These are phyloP conservation scores for Sesia apiformis DNA, from an alignment of 2,888 invertebrate genomes.

Conservation along the genomic window DNA sequence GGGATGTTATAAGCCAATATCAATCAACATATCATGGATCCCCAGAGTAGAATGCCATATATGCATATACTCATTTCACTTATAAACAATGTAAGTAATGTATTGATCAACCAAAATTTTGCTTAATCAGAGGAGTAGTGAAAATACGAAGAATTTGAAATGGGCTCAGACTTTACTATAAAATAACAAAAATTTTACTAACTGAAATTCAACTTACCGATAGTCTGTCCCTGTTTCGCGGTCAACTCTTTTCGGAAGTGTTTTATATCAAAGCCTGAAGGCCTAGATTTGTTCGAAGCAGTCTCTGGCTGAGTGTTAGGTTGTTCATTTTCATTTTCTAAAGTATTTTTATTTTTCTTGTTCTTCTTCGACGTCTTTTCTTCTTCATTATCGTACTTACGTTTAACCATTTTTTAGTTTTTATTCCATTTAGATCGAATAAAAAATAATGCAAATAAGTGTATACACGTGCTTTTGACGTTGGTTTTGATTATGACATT, in stretches of 20 bases:
- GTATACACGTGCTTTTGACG: constrained; percentile 1
- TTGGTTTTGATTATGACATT: too few species aligned
- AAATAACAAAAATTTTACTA: too few species aligned
- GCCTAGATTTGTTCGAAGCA: constrained; percentile 9
- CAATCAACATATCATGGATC: too few species aligned
- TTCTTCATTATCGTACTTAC: constrained; percentile 40
- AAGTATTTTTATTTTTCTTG: constrained; percentile 23
- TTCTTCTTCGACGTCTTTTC: constrained; percentile 27
- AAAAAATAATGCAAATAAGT: background rate
- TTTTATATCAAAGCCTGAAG: constrained; percentile 70
- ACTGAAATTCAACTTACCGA: constrained; percentile 48
- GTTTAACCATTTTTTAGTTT: constrained; percentile 42
- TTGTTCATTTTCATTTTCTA: constrained; percentile 24
- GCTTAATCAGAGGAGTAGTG: too few species aligned
- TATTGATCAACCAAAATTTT: too few species aligned
- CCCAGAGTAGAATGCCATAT: too few species aligned
- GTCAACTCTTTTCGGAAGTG: constrained; percentile 74
- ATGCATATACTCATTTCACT: too few species aligned
- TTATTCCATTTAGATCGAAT: constrained; percentile 3
- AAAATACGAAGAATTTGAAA: too few species aligned
- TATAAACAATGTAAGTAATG: too few species aligned
- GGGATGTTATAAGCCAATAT: too few species aligned
- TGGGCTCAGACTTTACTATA: too few species aligned
- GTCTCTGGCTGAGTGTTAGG: constrained; percentile 29
- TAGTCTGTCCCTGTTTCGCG: constrained; percentile 66